Percentiles rank a stretch among this genome's conserved stretches.
phyloP scores from a whole-genome alignment of 2,888 invertebrate genomes.

The Plutella xylostella region DNA sequence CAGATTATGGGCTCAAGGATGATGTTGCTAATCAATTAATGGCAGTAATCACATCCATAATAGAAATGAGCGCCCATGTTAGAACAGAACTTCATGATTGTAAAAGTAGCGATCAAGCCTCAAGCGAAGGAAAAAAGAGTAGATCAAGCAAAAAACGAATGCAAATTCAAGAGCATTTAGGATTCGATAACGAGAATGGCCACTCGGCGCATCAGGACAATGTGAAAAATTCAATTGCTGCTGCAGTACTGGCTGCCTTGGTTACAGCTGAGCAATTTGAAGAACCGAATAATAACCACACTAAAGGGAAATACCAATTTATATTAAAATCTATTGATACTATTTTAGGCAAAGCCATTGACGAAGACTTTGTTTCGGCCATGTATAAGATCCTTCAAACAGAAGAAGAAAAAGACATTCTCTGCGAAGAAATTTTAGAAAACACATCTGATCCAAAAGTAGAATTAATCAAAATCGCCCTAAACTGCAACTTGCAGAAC shows the following conservation, averaged over 20 bases:
- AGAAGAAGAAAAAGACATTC: conserved; percentile 57
- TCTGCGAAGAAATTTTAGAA: conserved; percentile 61
- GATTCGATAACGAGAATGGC: conserved; percentile 28
- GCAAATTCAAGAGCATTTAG: conserved; percentile 28
- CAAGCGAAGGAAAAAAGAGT: conserved; percentile 35
- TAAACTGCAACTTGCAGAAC: conserved; percentile 51
- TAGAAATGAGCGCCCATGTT: conserved; percentile 62
- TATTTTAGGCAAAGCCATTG: conserved; percentile 58
- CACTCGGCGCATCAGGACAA: conserved; percentile 57
- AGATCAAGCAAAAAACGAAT: conserved; percentile 39
- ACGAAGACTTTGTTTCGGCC: conserved; percentile 55
- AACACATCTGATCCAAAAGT: conserved; percentile 70
- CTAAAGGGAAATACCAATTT: conserved; percentile 59
- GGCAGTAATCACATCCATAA: conserved; percentile 60
- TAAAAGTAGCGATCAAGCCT: conserved; percentile 28
- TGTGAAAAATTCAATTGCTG: conserved; percentile 65
- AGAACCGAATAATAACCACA: conserved; percentile 59
- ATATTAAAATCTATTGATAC: conserved; percentile 64
- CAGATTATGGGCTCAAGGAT: conserved; percentile 61
- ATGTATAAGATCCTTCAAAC: conserved; percentile 62
- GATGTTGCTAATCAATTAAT: conserved; percentile 64
- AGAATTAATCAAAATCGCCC: conserved; percentile 71
- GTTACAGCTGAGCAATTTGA: conserved; percentile 63
- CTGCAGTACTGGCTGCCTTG: conserved; percentile 61
- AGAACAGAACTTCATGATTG: conserved; percentile 50